These are phyloP conservation scores for Ornithoptera priamus DNA, from an alignment of 2,888 invertebrate species.

Conservation along the genomic window DNA sequence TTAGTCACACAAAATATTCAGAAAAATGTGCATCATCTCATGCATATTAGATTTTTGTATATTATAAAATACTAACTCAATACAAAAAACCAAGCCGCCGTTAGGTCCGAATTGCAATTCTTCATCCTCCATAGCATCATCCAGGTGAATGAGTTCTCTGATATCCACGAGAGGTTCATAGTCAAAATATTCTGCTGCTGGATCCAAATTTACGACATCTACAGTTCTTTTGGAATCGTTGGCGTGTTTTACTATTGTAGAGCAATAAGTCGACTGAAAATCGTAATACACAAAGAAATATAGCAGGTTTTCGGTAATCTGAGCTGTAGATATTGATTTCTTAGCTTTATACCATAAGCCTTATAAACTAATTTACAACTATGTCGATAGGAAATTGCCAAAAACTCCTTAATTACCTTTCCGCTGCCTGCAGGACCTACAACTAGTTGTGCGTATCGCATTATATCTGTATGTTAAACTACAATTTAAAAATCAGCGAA, in stretches of 20 bases:
- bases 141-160: slow-evolving; percentile 93
- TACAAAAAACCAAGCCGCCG: slow-evolving; percentile 96
- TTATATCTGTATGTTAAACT: slow-evolving; percentile 53
- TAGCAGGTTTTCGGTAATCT: too few species aligned
- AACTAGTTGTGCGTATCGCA: slow-evolving; percentile 97
- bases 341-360: too few species aligned
- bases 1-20: too few species aligned
- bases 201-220: slow-evolving; percentile 97
- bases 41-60: too few species aligned
- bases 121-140: slow-evolving; percentile 98
- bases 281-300: too few species aligned
- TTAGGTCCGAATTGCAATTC: slow-evolving; percentile 97
- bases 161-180: slow-evolving; percentile 93
- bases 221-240: slow-evolving; percentile 86
- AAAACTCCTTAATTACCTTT: slow-evolving; percentile 82
- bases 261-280: slow-evolving; percentile 94
- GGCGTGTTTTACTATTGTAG: slow-evolving; percentile 91
- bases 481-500: neutral
- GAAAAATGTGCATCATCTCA: too few species aligned
- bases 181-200: slow-evolving; percentile 97
- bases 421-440: slow-evolving; percentile 99
- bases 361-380: too few species aligned
- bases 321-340: too few species aligned
- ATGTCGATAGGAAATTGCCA: too few species aligned
- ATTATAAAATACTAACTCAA: slow-evolving; percentile 84